phyloP scores from a whole-genome alignment of 2,113 vertebrate species.

The Dicerorhinus sumatrensis region DNA sequence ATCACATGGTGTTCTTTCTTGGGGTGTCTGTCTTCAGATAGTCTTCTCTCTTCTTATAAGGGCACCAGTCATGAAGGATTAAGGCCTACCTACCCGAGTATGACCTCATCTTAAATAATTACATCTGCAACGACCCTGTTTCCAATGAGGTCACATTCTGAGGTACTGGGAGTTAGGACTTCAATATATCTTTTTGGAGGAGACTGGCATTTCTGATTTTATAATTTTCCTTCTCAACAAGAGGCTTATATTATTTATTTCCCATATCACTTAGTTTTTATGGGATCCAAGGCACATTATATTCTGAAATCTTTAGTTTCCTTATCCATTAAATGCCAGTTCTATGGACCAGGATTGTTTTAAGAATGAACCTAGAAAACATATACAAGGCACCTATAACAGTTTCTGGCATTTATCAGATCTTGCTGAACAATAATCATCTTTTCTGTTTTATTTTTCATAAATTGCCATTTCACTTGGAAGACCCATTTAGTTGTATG shows the following conservation, averaged over 20 bases:
- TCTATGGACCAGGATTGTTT: neutral
- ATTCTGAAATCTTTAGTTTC: slow-evolving; percentile 36
- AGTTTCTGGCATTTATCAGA: slow-evolving; percentile 18
- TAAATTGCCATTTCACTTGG: neutral
- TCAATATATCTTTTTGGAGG: neutral
- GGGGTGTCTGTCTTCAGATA: neutral
- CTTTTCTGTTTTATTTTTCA: neutral
- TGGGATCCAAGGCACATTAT: neutral
- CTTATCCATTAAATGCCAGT: neutral
- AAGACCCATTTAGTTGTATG: neutral
- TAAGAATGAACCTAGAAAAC: slow-evolving; percentile 17
- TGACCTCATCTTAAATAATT: neutral
- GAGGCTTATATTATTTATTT: neutral
- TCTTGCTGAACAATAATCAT: neutral
- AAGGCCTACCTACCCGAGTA: neutral
- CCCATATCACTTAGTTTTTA: neutral
- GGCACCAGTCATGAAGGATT: neutral
- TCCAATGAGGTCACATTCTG: slow-evolving; percentile 11
- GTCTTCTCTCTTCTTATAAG: neutral
- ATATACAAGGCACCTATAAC: neutral
- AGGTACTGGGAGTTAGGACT: neutral
- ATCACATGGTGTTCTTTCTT: neutral
- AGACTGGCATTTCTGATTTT: neutral
- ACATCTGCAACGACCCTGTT: neutral
- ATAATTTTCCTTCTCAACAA: neutral